These are phyloP conservation scores for Caenorhabditis angaria DNA, from an alignment of 2,888 invertebrate genomes.

Conservation along the genomic window DNA sequence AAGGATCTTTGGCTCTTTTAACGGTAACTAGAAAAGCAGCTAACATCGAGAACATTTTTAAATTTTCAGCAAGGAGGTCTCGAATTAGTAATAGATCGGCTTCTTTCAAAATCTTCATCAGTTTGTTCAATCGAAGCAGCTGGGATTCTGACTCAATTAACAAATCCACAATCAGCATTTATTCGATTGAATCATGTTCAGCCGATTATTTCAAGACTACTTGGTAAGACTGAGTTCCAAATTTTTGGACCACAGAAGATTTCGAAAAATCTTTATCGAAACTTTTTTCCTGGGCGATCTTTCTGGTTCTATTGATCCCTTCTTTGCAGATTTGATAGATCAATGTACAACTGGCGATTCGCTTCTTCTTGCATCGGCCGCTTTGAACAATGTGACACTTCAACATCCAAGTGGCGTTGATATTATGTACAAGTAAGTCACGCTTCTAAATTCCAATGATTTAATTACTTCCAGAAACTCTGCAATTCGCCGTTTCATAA, in stretches of 20 bases:
- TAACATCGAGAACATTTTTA: background rate
- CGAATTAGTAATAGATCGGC: conserved; percentile 49
- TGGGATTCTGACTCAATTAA: conserved; percentile 69
- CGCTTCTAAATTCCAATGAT: too few species aligned
- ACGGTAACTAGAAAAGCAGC: conserved; percentile 46
- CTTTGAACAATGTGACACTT: conserved; percentile 64
- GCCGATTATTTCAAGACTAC: conserved; percentile 52
- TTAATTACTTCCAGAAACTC: conserved; percentile 58
- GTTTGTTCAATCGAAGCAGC: conserved; percentile 67
- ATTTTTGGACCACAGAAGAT: too few species aligned
- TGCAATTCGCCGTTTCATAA: conserved; percentile 57
- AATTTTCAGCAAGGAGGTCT: conserved; percentile 63
- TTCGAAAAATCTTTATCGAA: too few species aligned
- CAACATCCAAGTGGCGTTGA: conserved; percentile 47
- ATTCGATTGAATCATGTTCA: conserved; percentile 55
- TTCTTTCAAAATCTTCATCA: conserved; percentile 45
- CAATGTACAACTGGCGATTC: conserved; percentile 60
- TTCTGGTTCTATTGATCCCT: background rate
- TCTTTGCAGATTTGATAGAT: conserved; percentile 55
- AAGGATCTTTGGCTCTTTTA: conserved; percentile 66
- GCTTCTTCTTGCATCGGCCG: conserved; percentile 64
- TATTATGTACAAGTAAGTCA: conserved; percentile 46
- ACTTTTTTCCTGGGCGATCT: background rate
- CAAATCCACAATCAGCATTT: conserved; percentile 64
- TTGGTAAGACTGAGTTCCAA: too few species aligned